Conservation (phyloP, 2,797 vertebrate genomes). For the Falco cherrug region DNA sequence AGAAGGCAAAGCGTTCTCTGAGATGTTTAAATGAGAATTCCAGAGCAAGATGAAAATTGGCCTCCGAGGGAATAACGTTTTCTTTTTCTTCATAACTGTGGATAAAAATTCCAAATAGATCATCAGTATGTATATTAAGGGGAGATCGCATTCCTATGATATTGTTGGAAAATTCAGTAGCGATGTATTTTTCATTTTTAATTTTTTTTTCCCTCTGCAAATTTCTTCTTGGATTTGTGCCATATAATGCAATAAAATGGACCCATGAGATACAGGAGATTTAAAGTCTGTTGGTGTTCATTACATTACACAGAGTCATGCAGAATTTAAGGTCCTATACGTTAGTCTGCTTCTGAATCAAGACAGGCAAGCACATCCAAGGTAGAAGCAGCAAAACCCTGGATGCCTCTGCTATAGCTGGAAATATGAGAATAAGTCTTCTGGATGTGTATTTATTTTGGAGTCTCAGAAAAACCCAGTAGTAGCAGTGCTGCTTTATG, state of each 20-base stretch:
- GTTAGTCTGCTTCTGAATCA: slow-evolving; percentile 62
- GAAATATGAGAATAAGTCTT: slow-evolving; percentile 72
- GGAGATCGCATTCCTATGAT: slow-evolving; percentile 66
- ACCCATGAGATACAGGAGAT: slow-evolving; percentile 64
- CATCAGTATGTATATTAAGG: slow-evolving; percentile 51
- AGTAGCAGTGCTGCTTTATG: slow-evolving; percentile 44
- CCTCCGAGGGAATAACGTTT: slow-evolving; percentile 63
- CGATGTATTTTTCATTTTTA: slow-evolving; percentile 40
- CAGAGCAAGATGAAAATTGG: slow-evolving; percentile 65
- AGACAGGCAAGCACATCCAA: slow-evolving; percentile 50
- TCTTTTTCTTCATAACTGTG: slow-evolving; percentile 41
- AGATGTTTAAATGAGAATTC: slow-evolving; percentile 72
- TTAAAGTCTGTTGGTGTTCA: slow-evolving; percentile 66
- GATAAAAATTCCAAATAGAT: slow-evolving; percentile 72
- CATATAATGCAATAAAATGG: slow-evolving; percentile 47
- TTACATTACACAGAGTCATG: slow-evolving; percentile 53
- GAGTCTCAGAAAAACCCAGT: slow-evolving; percentile 45
- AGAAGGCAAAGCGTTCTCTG: slow-evolving; percentile 50
- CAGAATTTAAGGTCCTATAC: slow-evolving; percentile 57
- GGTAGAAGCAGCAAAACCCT: slow-evolving; percentile 56
- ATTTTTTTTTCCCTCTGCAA: neutral
- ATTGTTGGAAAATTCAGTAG: slow-evolving; percentile 70
- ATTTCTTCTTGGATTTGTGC: slow-evolving; percentile 59
- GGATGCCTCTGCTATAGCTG: slow-evolving; percentile 63
- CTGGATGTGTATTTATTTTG: slow-evolving; percentile 69